phyloP scores from a whole-genome alignment of 2,797 vertebrate genomes.

The Neosilurus mollespiculum region DNA sequence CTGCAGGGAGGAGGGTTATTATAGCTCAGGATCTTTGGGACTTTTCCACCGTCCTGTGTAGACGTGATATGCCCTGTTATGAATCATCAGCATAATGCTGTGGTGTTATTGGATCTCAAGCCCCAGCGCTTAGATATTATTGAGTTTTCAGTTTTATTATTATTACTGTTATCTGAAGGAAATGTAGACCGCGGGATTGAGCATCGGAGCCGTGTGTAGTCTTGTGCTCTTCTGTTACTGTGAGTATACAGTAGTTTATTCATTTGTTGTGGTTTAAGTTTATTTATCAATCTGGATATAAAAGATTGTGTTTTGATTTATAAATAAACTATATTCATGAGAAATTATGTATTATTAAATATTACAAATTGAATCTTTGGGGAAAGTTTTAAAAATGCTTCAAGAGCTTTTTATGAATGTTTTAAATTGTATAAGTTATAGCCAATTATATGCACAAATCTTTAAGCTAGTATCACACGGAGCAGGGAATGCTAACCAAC shows the following conservation, averaged over 20 bases:
- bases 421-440: too few relatives aligned
- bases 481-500: too few relatives aligned
- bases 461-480: too few relatives aligned
- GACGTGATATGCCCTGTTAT: not conserved
- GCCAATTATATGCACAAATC: too few relatives aligned
- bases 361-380: too few relatives aligned
- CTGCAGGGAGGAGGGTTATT: slow-evolving; percentile 14
- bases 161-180: not conserved
- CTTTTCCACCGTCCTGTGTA: slow-evolving; percentile 61
- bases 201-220: too few relatives aligned
- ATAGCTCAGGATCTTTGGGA: slow-evolving; percentile 62
- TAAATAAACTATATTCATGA: too few relatives aligned
- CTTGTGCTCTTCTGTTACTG: not conserved
- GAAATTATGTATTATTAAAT: too few relatives aligned
- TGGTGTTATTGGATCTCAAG: slow-evolving; percentile 9
- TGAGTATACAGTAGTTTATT: not conserved
- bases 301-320: too few relatives aligned
- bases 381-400: too few relatives aligned
- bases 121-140: not conserved
- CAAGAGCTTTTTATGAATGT: too few relatives aligned
- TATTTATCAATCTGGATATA: not conserved
- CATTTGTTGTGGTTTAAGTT: not conserved
- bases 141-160: not conserved
- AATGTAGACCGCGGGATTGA: too few relatives aligned
- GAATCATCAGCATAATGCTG: slow-evolving; percentile 3